Base-by-base conservation (phyloP, 2,888 invertebrate genomes). In the Ctenicera cuprea region DNA sequence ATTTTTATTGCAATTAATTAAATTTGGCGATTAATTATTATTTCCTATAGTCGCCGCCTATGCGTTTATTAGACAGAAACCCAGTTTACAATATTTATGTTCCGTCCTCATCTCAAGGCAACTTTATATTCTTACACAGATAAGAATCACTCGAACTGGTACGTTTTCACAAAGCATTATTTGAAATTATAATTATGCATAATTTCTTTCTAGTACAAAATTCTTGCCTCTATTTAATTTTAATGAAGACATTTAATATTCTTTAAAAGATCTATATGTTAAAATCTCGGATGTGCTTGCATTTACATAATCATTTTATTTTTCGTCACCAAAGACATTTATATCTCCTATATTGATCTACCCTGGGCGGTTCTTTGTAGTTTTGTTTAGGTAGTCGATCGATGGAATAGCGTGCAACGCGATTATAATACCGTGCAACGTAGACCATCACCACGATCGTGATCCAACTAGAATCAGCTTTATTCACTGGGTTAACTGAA, bases 401-500 rank as follows among this genome's bases (percentile, higher is more conserved):
- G 66, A 66, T 66, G 20, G 9, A 5, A 57, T 66, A 30, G 54
- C 66, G 66, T 66, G 66, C 57, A 57, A 52, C 66, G 41, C 66
- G 66, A 66, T 66, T 54, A 57, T 52, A 66, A 52, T 20, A 22
- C 48, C 41, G 41, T 14, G 26, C 2, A 52, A 20, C n/a, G 59
- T 50, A 16, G 52, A 66, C 18, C 43, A 66, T 66, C 66, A 57
- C 33, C 54, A 26, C 50, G 22, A 66, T 66, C 66, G 30, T 43
- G 57, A 66, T 66, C 54, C 54, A 8, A 30, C n/a, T 30, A 18
- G 48, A 65, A 52, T 65, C 30, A 62, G 26, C 22, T 64, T 50
- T 50, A 50, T 48, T 50, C 45, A 48, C 11, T 37, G 7, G 45
- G 16, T 50, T 50, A 33, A 16, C 9, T 50, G 30, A 48, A 20